A percentile compares a stretch with the other conserved stretches of the same genome.
Conservation (phyloP, 2,888 invertebrate species). For the Papilio elwesi region DNA sequence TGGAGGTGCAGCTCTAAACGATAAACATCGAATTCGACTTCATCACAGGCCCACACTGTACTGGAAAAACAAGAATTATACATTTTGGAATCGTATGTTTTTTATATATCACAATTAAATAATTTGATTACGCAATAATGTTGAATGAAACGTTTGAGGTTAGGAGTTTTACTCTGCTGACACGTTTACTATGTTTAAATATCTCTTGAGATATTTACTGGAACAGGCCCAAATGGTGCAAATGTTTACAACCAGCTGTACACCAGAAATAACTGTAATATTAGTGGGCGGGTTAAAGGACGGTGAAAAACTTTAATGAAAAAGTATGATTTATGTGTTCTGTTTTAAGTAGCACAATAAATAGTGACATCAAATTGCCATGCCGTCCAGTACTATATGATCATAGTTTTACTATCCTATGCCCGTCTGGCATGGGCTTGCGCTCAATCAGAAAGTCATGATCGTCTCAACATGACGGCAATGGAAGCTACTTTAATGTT, state of each 20-base stretch:
- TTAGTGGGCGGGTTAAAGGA: slow-evolving; percentile 51
- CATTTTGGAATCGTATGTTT: background rate
- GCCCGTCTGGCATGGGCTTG: too few species aligned
- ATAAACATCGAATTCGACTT: too few species aligned
- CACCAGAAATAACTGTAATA: slow-evolving; percentile 63
- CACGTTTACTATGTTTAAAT: slow-evolving; percentile 45
- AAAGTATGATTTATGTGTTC: slow-evolving; percentile 30
- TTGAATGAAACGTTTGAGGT: slow-evolving; percentile 41
- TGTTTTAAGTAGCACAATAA: background rate
- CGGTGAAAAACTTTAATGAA: slow-evolving; percentile 39
- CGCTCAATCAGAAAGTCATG: too few species aligned
- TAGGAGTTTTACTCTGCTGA: slow-evolving; percentile 40
- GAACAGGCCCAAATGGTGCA: slow-evolving; percentile 69
- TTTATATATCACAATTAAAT: slow-evolving; percentile 1
- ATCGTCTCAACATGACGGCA: too few species aligned
- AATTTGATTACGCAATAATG: slow-evolving; percentile 15
- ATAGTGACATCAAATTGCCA: background rate
- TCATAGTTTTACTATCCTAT: too few species aligned
- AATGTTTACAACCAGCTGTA: slow-evolving; percentile 63
- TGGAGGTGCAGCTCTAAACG: too few species aligned
- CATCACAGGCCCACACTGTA: too few species aligned
- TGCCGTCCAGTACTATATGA: too few species aligned
- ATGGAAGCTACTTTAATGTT: too few species aligned
- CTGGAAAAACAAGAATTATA: background rate
- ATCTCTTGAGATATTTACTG: slow-evolving; percentile 58